Conservation (phyloP, 2,113 vertebrate genomes). For the Panthera tigris region DNA sequence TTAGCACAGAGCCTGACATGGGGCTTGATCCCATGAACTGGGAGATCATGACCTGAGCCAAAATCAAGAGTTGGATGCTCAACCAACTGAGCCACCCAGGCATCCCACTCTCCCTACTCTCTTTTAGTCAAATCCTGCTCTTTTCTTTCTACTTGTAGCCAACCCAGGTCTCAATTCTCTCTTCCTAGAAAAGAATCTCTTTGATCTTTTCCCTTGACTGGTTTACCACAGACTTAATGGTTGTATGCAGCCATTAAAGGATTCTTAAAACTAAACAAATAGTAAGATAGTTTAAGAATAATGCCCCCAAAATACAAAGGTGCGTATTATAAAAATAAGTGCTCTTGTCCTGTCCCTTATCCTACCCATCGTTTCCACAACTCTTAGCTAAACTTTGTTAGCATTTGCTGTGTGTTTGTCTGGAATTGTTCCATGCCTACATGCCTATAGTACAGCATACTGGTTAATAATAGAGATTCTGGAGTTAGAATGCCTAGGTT, state of each 20-base stretch:
- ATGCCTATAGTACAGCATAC: background rate
- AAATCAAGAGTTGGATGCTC: too few relatives aligned
- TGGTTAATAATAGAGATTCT: background rate
- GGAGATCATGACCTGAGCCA: too few relatives aligned
- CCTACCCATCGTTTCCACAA: background rate
- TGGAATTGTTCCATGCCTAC: background rate
- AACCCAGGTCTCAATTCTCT: background rate
- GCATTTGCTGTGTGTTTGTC: background rate
- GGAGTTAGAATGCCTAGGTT: background rate
- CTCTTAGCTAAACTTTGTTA: background rate
- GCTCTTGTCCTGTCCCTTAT: background rate
- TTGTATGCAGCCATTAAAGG: background rate
- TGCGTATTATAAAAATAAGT: background rate
- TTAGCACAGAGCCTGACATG: too few relatives aligned
- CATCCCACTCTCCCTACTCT: background rate
- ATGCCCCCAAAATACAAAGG: background rate
- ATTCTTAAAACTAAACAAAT: background rate
- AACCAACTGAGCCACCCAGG: too few relatives aligned
- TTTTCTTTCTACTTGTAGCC: background rate
- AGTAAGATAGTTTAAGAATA: background rate
- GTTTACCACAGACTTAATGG: background rate
- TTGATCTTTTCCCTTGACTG: background rate
- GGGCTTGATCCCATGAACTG: too few relatives aligned
- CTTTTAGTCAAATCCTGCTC: background rate
- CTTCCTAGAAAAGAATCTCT: background rate